A percentile compares a stretch with the other conserved stretches of the same genome.
Evolutionary conservation across 2,888 invertebrate genomes (phyloP).

Genomic region (Clusia tigrina): DNA sequence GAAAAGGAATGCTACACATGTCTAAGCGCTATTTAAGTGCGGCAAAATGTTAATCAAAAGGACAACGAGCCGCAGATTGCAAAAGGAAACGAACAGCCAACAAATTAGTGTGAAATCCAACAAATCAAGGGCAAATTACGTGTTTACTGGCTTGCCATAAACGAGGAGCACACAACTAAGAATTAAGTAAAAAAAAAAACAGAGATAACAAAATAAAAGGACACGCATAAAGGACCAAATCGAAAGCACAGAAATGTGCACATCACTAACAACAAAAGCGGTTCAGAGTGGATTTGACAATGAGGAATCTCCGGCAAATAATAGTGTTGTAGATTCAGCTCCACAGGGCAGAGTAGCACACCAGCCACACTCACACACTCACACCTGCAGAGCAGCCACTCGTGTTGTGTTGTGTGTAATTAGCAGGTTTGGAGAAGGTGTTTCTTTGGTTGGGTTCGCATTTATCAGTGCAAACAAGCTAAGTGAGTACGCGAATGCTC

Average conservation of each 20-base stretch:
- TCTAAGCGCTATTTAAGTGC: too few relatives aligned
- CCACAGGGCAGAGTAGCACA: background rate
- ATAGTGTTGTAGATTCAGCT: background rate
- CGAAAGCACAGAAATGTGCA: background rate
- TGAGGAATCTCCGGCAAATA: background rate
- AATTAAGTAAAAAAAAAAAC: background rate
- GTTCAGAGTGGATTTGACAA: background rate
- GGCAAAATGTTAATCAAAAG: conserved; percentile 24
- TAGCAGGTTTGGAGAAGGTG: conserved; percentile 39
- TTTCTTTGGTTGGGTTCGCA: conserved; percentile 39
- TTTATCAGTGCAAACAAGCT: conserved; percentile 56
- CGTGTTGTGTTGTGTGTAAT: conserved; percentile 38
- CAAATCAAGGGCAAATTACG: conserved; percentile 27
- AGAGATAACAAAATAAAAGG: background rate
- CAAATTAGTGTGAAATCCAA: conserved; percentile 29
- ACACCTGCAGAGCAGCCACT: background rate
- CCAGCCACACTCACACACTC: background rate
- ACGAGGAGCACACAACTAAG: background rate
- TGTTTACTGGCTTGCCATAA: conserved; percentile 8
- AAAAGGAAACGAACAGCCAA: too few relatives aligned
- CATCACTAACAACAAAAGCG: background rate
- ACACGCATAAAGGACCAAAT: background rate
- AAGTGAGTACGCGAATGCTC: conserved; percentile 26
- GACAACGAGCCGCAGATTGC: too few relatives aligned
- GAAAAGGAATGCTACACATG: too few relatives aligned